Base-by-base conservation (phyloP, 2,888 invertebrate genomes). In the Drosophila histrio region DNA sequence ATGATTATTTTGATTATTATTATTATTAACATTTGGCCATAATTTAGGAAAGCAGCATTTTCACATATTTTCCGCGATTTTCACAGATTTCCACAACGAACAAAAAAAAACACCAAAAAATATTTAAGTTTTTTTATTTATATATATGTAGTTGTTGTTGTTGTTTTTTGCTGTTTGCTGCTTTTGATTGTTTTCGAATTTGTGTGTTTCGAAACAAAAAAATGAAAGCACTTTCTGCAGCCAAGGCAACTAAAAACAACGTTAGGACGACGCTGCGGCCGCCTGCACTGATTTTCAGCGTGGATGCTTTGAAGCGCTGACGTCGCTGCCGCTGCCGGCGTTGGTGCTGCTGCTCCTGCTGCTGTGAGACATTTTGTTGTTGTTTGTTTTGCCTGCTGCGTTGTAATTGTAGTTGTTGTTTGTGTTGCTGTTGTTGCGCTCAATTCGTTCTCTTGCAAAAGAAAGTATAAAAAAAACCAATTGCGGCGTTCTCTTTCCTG, bases 191-290 rank as follows among this genome's bases (percentile, higher is more conserved):
- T 56, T 56, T 54, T 43, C 21, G 44, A 52, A 54, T 34, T 56
- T 59, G 13, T 39, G 38, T 36, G 13, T 39, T 30, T 36, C 11
- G 2, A 9, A 8, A 9, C 15, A 28, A 32, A 21, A 47, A 21
- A 19, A 41, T 17, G 17, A 15, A 36, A 8, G 17, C 34, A 39
- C 13, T 49, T 41, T 43, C 43, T 69, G 71, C 69, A 60, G 75
- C 52, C 63, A 64, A 58, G 61, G 69, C 50, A 74, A 68, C 72
- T n/a, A n/a, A 63, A 74, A 56, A 58, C 54, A 72, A 65, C 43
- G 58, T 72, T 64, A 74, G 70, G 73, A 75, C 68, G 69, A 69
- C 78, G 76, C 72, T 77, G 72, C 73, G 73, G 77, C 58, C 64
- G 75, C 73, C 68, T 75, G 77, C 75, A 76, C 75, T 76, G 76